Evolutionary conservation across 2,888 invertebrate genomes (phyloP).

Genomic region (Smittia sp.): DNA sequence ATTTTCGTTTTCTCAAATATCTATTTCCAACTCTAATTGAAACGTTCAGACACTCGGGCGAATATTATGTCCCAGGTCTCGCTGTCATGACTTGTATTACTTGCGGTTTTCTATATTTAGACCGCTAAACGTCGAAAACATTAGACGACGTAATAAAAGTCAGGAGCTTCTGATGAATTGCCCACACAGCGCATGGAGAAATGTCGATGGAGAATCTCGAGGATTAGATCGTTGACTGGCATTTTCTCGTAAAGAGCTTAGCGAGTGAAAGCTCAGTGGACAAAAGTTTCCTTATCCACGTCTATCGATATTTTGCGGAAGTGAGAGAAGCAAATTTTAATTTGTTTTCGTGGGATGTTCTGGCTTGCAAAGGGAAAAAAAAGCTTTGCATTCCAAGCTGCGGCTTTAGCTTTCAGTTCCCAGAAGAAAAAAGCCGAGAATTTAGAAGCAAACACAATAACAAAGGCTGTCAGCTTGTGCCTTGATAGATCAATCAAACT

Average conservation of each 20-base stretch:
- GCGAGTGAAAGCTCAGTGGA: no score
- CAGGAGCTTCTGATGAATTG: no score
- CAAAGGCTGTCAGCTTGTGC: conserved; percentile 5
- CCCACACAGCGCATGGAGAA: no score
- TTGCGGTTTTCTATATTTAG: not conserved
- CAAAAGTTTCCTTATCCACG: no score
- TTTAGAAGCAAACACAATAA: conserved; percentile 3
- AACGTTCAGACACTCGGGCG: not conserved
- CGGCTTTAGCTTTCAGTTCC: not conserved
- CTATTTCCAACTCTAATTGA: conserved; percentile 14
- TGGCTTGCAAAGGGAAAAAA: not conserved
- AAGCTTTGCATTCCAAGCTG: not conserved
- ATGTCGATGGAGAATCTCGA: no score
- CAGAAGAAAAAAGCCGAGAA: not conserved
- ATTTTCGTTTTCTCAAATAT: not conserved
- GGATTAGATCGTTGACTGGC: no score
- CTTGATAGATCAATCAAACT: conserved; percentile 35
- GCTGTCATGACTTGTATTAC: conserved; percentile 1
- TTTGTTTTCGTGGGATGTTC: not conserved
- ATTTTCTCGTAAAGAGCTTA: no score
- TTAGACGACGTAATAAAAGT: no score
- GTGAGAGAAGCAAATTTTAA: not conserved
- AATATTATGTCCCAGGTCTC: not conserved
- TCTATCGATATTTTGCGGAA: not conserved
- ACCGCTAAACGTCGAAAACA: no score